Evolutionary conservation across 2,888 invertebrate species (phyloP).

Genomic region (Mimumesa dahlbomi): DNA sequence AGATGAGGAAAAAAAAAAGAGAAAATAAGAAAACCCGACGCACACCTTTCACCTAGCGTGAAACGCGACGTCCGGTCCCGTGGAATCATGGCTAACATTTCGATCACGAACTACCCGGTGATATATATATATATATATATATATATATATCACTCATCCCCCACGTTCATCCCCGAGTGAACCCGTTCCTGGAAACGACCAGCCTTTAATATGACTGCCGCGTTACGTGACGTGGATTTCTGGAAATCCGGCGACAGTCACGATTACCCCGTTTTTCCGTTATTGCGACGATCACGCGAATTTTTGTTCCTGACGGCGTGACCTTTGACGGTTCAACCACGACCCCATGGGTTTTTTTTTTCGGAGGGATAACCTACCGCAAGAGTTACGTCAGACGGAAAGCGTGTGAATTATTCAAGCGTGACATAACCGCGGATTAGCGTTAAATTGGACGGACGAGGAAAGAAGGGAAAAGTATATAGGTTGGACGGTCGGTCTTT

Average conservation of each 20-base stretch:
- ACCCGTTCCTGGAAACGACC: no score
- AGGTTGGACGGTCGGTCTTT: conserved; percentile 36
- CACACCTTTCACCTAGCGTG: no score
- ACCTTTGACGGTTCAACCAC: conserved; percentile 35
- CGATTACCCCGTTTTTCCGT: conserved; percentile 28
- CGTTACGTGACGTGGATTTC: conserved; percentile 45
- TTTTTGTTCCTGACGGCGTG: conserved; percentile 14
- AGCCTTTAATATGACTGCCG: not conserved
- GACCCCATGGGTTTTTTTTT: no score
- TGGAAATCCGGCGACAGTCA: conserved; percentile 32
- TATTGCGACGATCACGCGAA: conserved; percentile 11
- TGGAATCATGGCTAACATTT: no score
- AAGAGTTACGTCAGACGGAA: conserved; percentile 55
- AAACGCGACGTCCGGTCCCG: no score
- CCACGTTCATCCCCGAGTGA: no score
- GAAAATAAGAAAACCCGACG: no score
- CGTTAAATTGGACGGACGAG: conserved; percentile 51
- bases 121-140: no score
- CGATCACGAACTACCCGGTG: no score
- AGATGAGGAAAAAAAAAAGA: no score
- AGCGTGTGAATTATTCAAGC: conserved; percentile 61
- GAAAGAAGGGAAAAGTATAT: conserved; percentile 17
- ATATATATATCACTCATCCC: no score
- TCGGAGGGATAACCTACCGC: conserved; percentile 50
- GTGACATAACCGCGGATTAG: conserved; percentile 64